These are phyloP conservation scores for Hypomecis atomaria DNA, from an alignment of 2,888 invertebrate genomes.

Conservation along the genomic window DNA sequence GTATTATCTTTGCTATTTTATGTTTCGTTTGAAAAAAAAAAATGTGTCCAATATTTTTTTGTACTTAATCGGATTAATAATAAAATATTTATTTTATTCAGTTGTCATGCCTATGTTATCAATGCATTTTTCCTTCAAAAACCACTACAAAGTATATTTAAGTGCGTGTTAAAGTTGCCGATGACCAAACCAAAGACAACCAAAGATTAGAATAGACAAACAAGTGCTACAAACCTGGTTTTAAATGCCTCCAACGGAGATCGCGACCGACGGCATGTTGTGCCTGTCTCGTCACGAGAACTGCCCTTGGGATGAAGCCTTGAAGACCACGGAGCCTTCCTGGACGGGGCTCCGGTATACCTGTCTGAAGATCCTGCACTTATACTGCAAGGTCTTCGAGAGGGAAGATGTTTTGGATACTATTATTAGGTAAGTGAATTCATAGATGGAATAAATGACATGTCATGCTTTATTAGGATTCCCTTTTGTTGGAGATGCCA, in stretches of 20 bases:
- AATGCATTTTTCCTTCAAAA: constrained; percentile 22
- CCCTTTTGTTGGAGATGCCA: too few species aligned
- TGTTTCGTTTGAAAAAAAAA: too few species aligned
- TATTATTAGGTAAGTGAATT: constrained; percentile 88
- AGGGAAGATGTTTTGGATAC: constrained; percentile 91
- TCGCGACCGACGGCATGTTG: constrained; percentile 80
- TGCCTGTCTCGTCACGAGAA: constrained; percentile 86
- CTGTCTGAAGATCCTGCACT: constrained; percentile 92
- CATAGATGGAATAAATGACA: too few species aligned
- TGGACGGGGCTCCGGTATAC: constrained; percentile 94
- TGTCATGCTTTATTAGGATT: too few species aligned
- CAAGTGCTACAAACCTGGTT: constrained; percentile 31
- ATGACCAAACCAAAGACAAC: constrained; percentile 29
- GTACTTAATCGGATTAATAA: too few species aligned
- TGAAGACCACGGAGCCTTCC: constrained; percentile 84
- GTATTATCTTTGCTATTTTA: too few species aligned
- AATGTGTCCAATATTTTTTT: too few species aligned
- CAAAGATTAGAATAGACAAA: constrained; percentile 35
- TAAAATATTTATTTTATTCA: background rate
- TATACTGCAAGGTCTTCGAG: constrained; percentile 95
- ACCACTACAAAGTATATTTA: constrained; percentile 20
- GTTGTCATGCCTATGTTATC: background rate
- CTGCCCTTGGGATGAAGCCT: constrained; percentile 85
- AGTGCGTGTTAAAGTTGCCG: constrained; percentile 5
- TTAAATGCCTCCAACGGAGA: constrained; percentile 83